Percentiles rank a stretch among this genome's conserved stretches.
These are phyloP conservation scores for Macrophya alboannulata DNA, from an alignment of 2,888 invertebrate species.

Conservation along the genomic window DNA sequence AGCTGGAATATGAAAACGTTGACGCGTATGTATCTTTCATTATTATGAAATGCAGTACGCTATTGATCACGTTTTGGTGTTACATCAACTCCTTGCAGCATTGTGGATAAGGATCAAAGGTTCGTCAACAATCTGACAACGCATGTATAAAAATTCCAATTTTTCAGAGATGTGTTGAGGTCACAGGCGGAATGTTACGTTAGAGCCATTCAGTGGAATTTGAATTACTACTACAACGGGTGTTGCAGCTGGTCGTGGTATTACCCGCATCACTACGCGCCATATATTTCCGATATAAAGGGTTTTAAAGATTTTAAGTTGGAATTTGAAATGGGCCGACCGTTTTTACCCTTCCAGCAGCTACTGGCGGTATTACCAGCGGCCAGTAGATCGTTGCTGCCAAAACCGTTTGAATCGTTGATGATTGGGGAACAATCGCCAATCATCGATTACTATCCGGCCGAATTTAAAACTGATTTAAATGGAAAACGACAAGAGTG, in stretches of 20 bases:
- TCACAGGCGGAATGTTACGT: constrained; percentile 95
- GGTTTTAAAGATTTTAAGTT: constrained; percentile 90
- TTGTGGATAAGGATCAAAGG: background rate
- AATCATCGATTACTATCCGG: constrained; percentile 95
- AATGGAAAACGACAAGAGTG: constrained; percentile 98
- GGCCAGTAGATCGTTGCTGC: constrained; percentile 91
- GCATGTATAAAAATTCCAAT: constrained; percentile 59
- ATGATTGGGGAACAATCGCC: constrained; percentile 91
- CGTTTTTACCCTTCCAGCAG: constrained; percentile 97
- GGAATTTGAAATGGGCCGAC: constrained; percentile 91
- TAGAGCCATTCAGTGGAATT: constrained; percentile 97
- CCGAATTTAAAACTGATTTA: constrained; percentile 94
- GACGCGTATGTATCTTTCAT: constrained; percentile 84
- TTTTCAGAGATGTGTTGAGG: constrained; percentile 87
- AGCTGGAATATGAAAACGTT: constrained; percentile 90
- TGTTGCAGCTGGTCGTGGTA: constrained; percentile 99
- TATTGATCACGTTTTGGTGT: constrained; percentile 30
- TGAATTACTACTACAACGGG: constrained; percentile 98
- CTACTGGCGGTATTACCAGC: constrained; percentile 93
- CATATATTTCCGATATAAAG: constrained; percentile 96
- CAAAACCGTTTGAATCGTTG: constrained; percentile 88
- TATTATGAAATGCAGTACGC: background rate
- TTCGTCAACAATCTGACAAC: background rate
- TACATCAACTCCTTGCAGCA: background rate
- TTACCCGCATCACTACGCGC: constrained; percentile 98